Evolutionary conservation across 2,888 invertebrate species (phyloP).

Genomic region (Cremastinae sp.): DNA sequence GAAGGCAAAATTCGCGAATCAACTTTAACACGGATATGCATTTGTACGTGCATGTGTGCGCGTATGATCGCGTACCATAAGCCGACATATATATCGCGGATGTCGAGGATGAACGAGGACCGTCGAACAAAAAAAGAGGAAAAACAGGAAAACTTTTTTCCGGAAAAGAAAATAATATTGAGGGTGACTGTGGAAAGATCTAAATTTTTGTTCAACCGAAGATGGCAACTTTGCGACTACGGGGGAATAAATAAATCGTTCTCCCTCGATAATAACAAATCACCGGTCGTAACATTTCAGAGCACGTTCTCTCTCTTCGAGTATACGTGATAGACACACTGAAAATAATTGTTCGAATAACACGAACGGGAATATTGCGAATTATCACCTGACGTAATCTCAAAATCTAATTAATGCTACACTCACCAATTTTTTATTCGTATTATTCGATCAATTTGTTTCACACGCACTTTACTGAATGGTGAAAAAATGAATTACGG

Average conservation of each 20-base stretch:
- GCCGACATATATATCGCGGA: slow-evolving; percentile 28
- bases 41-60: slow-evolving; percentile 10
- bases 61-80: slow-evolving; percentile 22
- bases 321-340: slow-evolving; percentile 47
- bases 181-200: not conserved
- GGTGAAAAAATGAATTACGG: slow-evolving; percentile 74
- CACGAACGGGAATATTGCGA: slow-evolving; percentile 1
- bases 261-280: slow-evolving; percentile 68
- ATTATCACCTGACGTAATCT: slow-evolving; percentile 13
- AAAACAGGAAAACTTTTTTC: not conserved
- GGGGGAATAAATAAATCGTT: not conserved
- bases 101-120: slow-evolving; percentile 26
- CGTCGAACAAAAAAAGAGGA: slow-evolving; percentile 5
- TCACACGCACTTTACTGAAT: slow-evolving; percentile 67
- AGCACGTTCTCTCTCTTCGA: slow-evolving; percentile 69
- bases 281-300: slow-evolving; percentile 72
- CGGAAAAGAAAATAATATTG: slow-evolving; percentile 1
- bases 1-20: slow-evolving; percentile 22
- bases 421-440: slow-evolving; percentile 72
- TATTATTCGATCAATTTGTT: slow-evolving; percentile 60
- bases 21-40: slow-evolving; percentile 13
- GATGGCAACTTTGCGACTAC: not conserved
- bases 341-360: slow-evolving; percentile 46
- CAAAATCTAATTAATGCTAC: slow-evolving; percentile 2
- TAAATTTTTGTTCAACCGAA: not conserved